Evolutionary conservation across 2,888 invertebrate genomes (phyloP), one percentile per base, ranked within the genome.

Genomic region (Mesopsocus fuscifrons): DNA sequence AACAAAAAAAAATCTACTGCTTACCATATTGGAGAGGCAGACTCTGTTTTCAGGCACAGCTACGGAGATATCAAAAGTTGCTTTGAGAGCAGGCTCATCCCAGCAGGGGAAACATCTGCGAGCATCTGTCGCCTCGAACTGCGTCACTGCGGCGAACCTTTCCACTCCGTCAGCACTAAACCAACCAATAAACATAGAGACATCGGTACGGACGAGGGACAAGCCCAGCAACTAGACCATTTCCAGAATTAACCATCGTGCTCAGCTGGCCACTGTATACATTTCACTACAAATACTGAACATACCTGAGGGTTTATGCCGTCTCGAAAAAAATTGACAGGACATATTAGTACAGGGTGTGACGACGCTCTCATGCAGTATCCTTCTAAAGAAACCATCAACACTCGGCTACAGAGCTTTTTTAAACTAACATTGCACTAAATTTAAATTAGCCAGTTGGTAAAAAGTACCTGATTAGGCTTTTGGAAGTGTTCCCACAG

Each of bases 1-100:
- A n/a, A n/a, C n/a, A 31, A 35, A 17, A 32, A 40, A 2, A 3
- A 1, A 21, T 30, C 41, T 49, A 46, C 47, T 50, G 53, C 54
- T 57, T 59, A 73, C 74, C 94, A 94, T 97, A 61, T 97, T 97
- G 18, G 92, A 94, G 42, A 97, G 68, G 22, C 89, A 91, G 4
- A 85, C 81, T 49, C 80, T 69, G 56, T 81, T 74, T 45, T 74
- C 68, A 20, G 88, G 85, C 43, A 89, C 85, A 46, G 77, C 68
- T 13, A 97, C 63, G 1, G 77, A 74, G 48, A 97, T 81, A 58
- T 91, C 83, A 63, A 95, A 97, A 2, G 85, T 89, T 2, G 95
- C 85, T 63, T 97, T 97, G 47, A 85, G 74, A 9, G 89, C 85
- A 6, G 95, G 97, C 61, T 97, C 97, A 61, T 97, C 95, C 89